Evolutionary conservation across 2,888 invertebrate genomes (phyloP).

Genomic region (Azorinus chamasolen): DNA sequence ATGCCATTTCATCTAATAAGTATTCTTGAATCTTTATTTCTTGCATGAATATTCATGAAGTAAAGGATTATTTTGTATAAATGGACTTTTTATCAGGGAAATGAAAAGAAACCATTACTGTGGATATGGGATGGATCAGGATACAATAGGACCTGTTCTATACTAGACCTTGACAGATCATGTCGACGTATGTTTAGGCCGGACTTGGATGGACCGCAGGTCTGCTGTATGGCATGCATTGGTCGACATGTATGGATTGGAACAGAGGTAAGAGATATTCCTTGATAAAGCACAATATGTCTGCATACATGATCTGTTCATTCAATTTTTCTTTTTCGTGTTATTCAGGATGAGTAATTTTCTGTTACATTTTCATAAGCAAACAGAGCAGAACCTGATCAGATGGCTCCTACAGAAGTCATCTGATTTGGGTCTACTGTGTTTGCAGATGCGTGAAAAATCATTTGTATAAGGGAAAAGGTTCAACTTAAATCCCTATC

Average conservation of each 20-base stretch:
- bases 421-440: too few relatives aligned
- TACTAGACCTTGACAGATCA: constrained; percentile 71
- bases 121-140: constrained; percentile 78
- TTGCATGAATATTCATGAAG: too few relatives aligned
- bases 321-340: not conserved
- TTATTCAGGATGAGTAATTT: not conserved
- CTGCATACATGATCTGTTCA: too few relatives aligned
- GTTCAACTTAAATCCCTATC: not conserved
- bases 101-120: constrained; percentile 46
- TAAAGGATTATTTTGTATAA: too few relatives aligned
- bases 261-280: constrained; percentile 67
- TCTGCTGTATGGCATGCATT: constrained; percentile 74
- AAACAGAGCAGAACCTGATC: too few relatives aligned
- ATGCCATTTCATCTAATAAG: too few relatives aligned
- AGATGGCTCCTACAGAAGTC: too few relatives aligned
- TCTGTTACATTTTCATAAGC: too few relatives aligned
- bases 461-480: too few relatives aligned
- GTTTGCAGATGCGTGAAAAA: too few relatives aligned
- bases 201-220: constrained; percentile 64
- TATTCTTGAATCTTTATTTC: too few relatives aligned
- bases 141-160: constrained; percentile 62
- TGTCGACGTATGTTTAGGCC: constrained; percentile 60
- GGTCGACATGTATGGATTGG: constrained; percentile 75
- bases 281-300: not conserved
- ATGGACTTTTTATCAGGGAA: constrained; percentile 26